Base-by-base conservation (phyloP, 2,113 vertebrate genomes). In the Chrysochloris asiatica region DNA sequence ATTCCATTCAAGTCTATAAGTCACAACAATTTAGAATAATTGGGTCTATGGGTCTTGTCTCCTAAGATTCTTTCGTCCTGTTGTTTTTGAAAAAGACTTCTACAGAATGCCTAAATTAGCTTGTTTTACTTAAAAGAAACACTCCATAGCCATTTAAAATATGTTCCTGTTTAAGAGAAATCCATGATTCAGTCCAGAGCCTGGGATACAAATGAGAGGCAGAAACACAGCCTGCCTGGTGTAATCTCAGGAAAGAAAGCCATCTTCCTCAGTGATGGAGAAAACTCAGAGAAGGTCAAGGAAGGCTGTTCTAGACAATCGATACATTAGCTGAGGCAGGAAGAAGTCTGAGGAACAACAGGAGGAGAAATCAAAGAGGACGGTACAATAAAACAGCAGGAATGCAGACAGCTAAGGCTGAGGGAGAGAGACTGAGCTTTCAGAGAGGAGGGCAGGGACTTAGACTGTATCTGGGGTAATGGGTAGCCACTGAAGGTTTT, bases 121-220 rank as follows among this genome's bases (percentile, higher is more conserved):
- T 73, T 86, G n/a, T 56, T 45, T 76, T 77, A 71, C 75, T 88
- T 59, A n/a, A 79, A 78, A 47, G 54, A 38, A 71, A 54, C 65
- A 61, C 33, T 16, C n/a, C n/a, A 33, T 79, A 92, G 41, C 48
- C 33, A 47, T 65, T 76, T 63, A 47, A 83, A 73, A 63, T 45
- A 54, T 19, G 72, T 90, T 86, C 67, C 43, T 73, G n/a, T 89
- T 59, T 72, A 90, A 89, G 76, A 86, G 80, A 69, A 83, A 59
- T 41, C 63, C 82, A 65, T 65, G 54, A 22, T 56, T 56, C 24
- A 56, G 24, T 56, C 54, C 54, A 56, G 54, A 21, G 17, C 54
- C 65, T 28, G 71, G 33, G 8, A 30, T 0, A 1, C 2, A 33
- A 36, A 24, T 30, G 38, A 28, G n/a, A 41, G 36, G 22, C 10